Percentiles rank a stretch among this genome's conserved stretches.
phyloP scores from a whole-genome alignment of 2,113 vertebrate genomes.

The Eolophus roseicapilla region DNA sequence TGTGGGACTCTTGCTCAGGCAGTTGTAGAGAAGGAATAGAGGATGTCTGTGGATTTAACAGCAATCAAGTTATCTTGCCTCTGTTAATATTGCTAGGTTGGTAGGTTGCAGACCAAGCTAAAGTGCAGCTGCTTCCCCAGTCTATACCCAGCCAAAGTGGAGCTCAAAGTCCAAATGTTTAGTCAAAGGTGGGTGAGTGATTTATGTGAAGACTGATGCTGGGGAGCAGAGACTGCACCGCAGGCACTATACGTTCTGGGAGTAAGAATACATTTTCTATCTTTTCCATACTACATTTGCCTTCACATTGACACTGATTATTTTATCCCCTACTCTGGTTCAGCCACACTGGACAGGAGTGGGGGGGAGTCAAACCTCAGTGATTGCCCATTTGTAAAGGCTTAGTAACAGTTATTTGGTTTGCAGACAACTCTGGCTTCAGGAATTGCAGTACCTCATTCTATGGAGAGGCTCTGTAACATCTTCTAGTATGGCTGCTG shows the following conservation, averaged over 20 bases:
- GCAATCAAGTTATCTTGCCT: not conserved
- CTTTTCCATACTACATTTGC: not conserved
- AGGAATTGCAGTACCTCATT: not conserved
- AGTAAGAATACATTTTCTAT: not conserved
- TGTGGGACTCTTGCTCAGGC: accelerated
- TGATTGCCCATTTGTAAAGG: not conserved
- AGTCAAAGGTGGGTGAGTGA: not conserved
- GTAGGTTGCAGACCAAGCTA: not conserved
- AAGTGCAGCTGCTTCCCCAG: not conserved
- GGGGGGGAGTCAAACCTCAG: not conserved
- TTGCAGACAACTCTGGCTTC: not conserved
- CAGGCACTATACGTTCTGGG: not conserved
- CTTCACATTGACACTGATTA: not conserved
- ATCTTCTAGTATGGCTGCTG: not conserved
- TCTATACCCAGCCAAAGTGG: not conserved
- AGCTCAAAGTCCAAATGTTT: slow-evolving; percentile 15
- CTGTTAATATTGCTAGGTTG: not conserved
- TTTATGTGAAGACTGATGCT: not conserved
- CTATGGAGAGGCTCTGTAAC: not conserved
- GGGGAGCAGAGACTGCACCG: not conserved
- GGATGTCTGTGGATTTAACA: not conserved
- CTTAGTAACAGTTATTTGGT: not conserved
- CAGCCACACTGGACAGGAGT: not conserved
- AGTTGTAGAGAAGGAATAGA: not conserved
- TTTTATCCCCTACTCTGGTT: not conserved